A percentile compares a stretch with the other conserved stretches of the same genome.
phyloP scores from a whole-genome alignment of 2,888 invertebrate genomes.

The Ditula angustiorana region DNA sequence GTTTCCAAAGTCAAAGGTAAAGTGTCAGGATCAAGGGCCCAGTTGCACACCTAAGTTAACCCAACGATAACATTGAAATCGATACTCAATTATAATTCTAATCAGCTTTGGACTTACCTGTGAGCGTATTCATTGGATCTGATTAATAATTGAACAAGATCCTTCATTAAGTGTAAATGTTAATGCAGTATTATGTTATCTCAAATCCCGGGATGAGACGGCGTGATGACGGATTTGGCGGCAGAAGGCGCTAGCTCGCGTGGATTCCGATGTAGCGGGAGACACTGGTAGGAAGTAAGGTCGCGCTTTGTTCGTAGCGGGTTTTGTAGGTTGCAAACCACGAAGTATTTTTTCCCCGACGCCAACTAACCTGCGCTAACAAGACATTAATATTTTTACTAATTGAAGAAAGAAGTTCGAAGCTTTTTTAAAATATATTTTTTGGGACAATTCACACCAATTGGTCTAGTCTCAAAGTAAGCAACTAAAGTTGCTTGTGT shows the following conservation, averaged over 20 bases:
- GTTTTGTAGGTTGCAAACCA: too few relatives aligned
- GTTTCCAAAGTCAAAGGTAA: not conserved
- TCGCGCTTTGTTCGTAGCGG: not conserved
- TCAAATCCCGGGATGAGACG: slow-evolving; percentile 53
- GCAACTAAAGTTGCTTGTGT: too few relatives aligned
- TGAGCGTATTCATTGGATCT: slow-evolving; percentile 18
- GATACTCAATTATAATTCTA: slow-evolving; percentile 36
- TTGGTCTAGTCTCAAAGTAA: too few relatives aligned
- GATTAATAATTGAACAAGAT: slow-evolving; percentile 25
- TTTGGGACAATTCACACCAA: too few relatives aligned
- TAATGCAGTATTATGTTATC: slow-evolving; percentile 37
- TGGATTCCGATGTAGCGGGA: slow-evolving; percentile 9
- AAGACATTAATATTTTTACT: too few relatives aligned
- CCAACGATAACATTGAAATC: slow-evolving; percentile 15
- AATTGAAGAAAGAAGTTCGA: too few relatives aligned
- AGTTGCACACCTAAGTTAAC: not conserved
- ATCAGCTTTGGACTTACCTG: slow-evolving; percentile 35
- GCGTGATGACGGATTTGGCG: slow-evolving; percentile 66
- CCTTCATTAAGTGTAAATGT: slow-evolving; percentile 35
- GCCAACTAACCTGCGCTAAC: too few relatives aligned
- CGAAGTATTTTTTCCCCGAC: too few relatives aligned
- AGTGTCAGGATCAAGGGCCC: not conserved
- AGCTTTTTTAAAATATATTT: too few relatives aligned
- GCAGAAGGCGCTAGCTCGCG: slow-evolving; percentile 51
- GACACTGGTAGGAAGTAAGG: not conserved